Base-by-base conservation (phyloP, 2,888 invertebrate species). In the Melitaea athalia region DNA sequence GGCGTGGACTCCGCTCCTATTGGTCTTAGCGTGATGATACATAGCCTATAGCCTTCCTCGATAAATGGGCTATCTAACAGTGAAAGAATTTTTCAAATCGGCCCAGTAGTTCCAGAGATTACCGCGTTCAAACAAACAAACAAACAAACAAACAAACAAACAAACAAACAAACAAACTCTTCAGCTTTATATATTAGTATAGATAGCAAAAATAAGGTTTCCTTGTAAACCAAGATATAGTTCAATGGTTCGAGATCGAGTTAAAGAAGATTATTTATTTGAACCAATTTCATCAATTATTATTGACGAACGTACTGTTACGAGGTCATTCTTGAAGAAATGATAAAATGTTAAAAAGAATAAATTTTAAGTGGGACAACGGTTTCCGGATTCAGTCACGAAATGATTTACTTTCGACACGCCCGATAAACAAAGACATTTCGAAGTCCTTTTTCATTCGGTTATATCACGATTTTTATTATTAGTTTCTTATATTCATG, bases 321-420 rank as follows among this genome's bases (percentile, higher is more conserved):
- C 55, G 55, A 14, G 5, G 43, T 8, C 15, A 15, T 52, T 45
- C 45, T 53, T 53, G 52, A 52, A 59, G 45, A 65, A 65, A 65
- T 53, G 49, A 60, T 53, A 15, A 45, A 60, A 47, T 65, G 8
- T 52, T 14, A 60, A 62, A 67, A 61, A 80, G 52, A 10, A 49
- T 49, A 49, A 33, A 77, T 81, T 84, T 79, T 77, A 87, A 86
- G 81, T 85, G 75, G 85, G 84, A 76, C 84, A 82, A 75, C 84
- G 69, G 87, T 89, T 91, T 89, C 89, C 89, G 90, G 89, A 89
- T 87, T 86, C 86, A 81, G 85, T 89, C 89, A 88, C 89, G 91
- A 89, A 81, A 78, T 75, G 76, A 78, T 75, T 76, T 74, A 71
- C 60, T 88, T 89, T 81, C 88, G 78, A 85, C 84, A 88, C 63